Percentiles rank a stretch among this genome's conserved stretches.
These are phyloP conservation scores for Pseudomyrmex flavicornis DNA, from an alignment of 1,140 invertebrate genomes.

Conservation along the genomic window DNA sequence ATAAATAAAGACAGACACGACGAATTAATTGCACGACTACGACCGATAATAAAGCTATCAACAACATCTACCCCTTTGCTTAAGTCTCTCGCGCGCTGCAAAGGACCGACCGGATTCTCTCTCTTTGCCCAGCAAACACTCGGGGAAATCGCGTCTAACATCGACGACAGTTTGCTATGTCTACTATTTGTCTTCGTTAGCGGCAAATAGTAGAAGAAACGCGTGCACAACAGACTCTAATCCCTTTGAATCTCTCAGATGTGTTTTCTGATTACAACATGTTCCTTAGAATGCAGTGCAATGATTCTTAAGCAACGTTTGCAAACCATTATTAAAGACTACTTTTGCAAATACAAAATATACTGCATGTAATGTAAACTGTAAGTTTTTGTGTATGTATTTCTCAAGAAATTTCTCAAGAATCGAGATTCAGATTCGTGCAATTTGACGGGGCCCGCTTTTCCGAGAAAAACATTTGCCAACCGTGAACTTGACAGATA, in stretches of 20 bases:
- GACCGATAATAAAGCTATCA: conserved; percentile 40
- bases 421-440: background rate
- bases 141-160: conserved; percentile 34
- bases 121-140: conserved; percentile 53
- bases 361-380: too few species aligned
- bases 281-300: background rate
- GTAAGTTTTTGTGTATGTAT: too few species aligned
- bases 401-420: background rate
- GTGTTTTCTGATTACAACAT: background rate
- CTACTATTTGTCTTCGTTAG: conserved; percentile 35
- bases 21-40: conserved; percentile 44
- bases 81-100: conserved; percentile 3
- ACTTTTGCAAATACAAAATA: too few species aligned
- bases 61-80: too few species aligned
- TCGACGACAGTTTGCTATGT: conserved; percentile 16
- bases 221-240: background rate
- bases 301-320: too few species aligned
- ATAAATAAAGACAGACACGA: conserved; percentile 32
- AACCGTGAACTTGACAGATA: conserved; percentile 35
- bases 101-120: conserved; percentile 37
- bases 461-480: background rate
- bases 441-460: background rate
- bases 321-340: too few species aligned
- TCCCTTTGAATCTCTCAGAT: background rate
- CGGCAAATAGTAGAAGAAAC: conserved; percentile 36